Evolutionary conservation across 2,797 vertebrate genomes (phyloP), one percentile per base, ranked within the genome.

Genomic region (Pseudotriccus pelzelni): DNA sequence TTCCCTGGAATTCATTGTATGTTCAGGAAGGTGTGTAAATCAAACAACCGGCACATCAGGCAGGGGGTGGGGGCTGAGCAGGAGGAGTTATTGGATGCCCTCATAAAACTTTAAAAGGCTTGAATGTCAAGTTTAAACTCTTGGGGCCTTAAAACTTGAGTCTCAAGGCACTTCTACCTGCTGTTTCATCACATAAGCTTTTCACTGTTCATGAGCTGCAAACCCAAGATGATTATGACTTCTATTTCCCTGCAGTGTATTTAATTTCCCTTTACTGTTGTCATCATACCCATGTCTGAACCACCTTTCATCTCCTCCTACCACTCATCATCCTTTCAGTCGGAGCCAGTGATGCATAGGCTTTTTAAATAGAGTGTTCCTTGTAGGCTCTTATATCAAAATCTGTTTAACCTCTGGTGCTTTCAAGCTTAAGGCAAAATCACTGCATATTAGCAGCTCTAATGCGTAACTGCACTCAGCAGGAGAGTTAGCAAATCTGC

Each of bases 311-410:
- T 97, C 97, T 97, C 95, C 94, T 96, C 92, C 90, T 85, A 96
- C 96, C 96, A 97, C 94, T 97, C 97, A 97, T 96, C 97, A 97
- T 97, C 95, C 94, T 97, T 97, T 97, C 96, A 97, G 94, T 91
- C 90, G 64, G 60, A 96, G 95, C 86, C 96, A 92, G 89, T 96
- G 94, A 97, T 97, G 94, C 95, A 97, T 97, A 95, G 93, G 92
- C 95, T 95, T 97, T 96, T 96, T 93, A 97, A 97, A 95, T 89
- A 94, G 94, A 96, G 89, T 97, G 95, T 97, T 97, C 97, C 97
- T 97, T 95, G 94, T 96, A 96, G 94, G 94, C 95, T 97, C 97
- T 96, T 97, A 97, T 96, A 97, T 97, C 96, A 97, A 97, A 97
- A 96, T 97, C 97, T 97, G 93, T 96, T 97, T 97, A 97, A 97